Conservation (phyloP, 2,888 invertebrate species). For the Amiota mariae region DNA sequence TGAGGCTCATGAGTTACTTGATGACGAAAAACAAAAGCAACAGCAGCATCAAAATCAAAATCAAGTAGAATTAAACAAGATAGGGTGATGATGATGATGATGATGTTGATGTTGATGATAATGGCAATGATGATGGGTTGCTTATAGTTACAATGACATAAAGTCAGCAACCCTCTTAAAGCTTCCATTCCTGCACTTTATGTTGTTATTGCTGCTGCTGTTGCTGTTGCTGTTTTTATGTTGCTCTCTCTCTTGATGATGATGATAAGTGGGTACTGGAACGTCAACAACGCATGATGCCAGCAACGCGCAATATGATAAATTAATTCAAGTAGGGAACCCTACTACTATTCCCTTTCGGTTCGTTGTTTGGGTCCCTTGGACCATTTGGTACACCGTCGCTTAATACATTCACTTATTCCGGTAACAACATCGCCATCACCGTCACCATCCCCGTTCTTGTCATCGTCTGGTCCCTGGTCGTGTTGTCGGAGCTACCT, state of each 20-base stretch:
- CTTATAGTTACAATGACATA: neutral
- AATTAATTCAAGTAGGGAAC: slow-evolving; percentile 58
- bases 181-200: slow-evolving; percentile 8
- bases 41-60: slow-evolving; percentile 20
- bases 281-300: slow-evolving; percentile 60
- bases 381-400: neutral
- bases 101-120: no score
- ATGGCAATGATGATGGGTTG: slow-evolving; percentile 30
- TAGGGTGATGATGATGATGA: slow-evolving; percentile 20
- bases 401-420: neutral
- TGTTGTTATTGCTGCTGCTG: slow-evolving; percentile 34
- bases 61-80: slow-evolving; percentile 17
- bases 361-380: neutral
- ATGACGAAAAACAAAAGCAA: neutral
- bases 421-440: neutral
- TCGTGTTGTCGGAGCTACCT: neutral
- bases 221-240: slow-evolving; percentile 29
- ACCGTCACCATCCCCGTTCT: slow-evolving; percentile 3
- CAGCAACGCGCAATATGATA: slow-evolving; percentile 52
- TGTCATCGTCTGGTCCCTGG: slow-evolving; percentile 18
- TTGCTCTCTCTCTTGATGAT: slow-evolving; percentile 43
- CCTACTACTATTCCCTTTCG: slow-evolving; percentile 17
- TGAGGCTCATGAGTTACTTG: slow-evolving; percentile 47
- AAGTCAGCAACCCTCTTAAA: slow-evolving; percentile 1
- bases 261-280: slow-evolving; percentile 60